These are phyloP conservation scores for Mellivora capensis DNA, from an alignment of 2,113 vertebrate genomes.

Conservation along the genomic window DNA sequence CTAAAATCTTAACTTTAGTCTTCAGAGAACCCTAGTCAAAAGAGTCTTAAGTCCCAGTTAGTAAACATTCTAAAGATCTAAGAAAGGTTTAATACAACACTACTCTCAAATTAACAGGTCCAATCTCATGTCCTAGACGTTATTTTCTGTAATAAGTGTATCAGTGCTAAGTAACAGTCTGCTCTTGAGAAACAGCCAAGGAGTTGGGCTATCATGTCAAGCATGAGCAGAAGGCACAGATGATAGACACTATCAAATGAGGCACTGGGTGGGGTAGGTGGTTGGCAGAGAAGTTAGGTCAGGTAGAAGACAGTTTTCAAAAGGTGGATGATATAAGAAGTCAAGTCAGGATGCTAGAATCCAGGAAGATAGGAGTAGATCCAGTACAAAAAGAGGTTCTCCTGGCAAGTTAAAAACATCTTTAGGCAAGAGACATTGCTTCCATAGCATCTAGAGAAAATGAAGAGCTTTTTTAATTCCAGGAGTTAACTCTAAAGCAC, in stretches of 20 bases:
- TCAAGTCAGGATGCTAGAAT: background rate
- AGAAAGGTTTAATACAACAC: background rate
- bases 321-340: background rate
- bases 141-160: background rate
- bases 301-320: background rate
- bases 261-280: background rate
- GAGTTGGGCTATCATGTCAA: background rate
- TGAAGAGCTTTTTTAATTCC: background rate
- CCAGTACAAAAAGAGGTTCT: background rate
- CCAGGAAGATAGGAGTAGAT: background rate
- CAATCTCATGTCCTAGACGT: background rate
- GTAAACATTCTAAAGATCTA: background rate
- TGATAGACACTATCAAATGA: background rate
- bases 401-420: background rate
- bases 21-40: background rate
- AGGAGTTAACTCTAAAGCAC: background rate
- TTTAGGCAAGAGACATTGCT: background rate
- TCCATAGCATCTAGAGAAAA: background rate
- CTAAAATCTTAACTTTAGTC: background rate
- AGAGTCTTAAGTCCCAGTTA: background rate
- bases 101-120: constrained; percentile 3
- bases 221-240: background rate
- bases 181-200: background rate
- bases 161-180: background rate
- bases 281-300: background rate